Percentiles rank a stretch among this genome's conserved stretches.
phyloP scores from a whole-genome alignment of 2,113 vertebrate species.

The Gallinago paraguaiae region DNA sequence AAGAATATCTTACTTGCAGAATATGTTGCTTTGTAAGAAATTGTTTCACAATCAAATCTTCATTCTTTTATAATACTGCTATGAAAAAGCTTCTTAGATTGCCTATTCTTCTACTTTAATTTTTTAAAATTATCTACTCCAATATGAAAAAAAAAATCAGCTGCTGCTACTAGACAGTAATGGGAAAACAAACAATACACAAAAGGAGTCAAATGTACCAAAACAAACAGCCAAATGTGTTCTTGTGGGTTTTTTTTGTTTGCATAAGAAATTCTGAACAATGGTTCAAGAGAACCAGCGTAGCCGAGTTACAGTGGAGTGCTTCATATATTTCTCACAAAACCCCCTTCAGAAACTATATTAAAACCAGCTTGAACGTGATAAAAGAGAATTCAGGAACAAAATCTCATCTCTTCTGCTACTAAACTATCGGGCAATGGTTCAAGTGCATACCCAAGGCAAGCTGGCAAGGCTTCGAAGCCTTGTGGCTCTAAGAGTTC shows the following conservation, averaged over 20 bases:
- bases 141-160: neutral
- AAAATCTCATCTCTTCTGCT: neutral
- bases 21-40: neutral
- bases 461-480: neutral
- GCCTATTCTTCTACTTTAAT: neutral
- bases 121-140: neutral
- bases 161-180: neutral
- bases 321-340: neutral
- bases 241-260: neutral
- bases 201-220: neutral
- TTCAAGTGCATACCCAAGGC: neutral
- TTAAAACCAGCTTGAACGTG: neutral
- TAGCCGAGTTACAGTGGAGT: neutral
- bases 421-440: neutral
- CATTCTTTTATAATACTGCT: neutral
- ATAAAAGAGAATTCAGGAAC: neutral
- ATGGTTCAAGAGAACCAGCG: neutral
- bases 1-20: neutral
- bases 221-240: neutral
- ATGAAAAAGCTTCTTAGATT: neutral
- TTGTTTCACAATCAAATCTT: neutral
- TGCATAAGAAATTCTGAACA: neutral
- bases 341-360: neutral
- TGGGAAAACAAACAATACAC: neutral
- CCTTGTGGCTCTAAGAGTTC: neutral